Base-by-base conservation (phyloP, 2,888 invertebrate species). In the Eupithecia subumbrata region DNA sequence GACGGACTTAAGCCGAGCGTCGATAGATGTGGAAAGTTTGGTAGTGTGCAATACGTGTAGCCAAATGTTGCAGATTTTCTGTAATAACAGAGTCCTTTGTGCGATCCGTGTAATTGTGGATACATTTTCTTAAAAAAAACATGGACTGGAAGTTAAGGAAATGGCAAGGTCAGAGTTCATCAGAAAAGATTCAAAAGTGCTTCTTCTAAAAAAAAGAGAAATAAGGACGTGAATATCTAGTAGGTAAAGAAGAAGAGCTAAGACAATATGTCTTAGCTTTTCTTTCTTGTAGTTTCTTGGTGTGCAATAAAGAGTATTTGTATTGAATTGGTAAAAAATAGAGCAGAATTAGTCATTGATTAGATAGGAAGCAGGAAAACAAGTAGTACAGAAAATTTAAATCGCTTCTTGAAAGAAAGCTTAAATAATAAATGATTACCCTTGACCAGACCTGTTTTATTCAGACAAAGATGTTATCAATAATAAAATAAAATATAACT, bases 361-460 rank as follows among this genome's bases (percentile, higher is more conserved):
- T 25, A 60, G 25, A 14, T 60, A 60, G 12, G 60, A 3, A 60
- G 22, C 4, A 56, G n/a, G 11, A 22, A 60, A 25, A 60, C 25
- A 60, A 25, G 25, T 11, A 1, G 60, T 14, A 25, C 12, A 60
- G 22, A 60, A 60, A 60, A 60, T 22, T 56, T 11, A 25, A 60
- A 60, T 12, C 8, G 14, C 60, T 14, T 60, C 60, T 60, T 25
- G 7, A 40, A 25, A 25, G 12, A 67, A 64, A 69, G 69, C 56
- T 52, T 48, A 60, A 34, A 70, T 72, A 56, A 56, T 64, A 76
- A 74, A 79, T 79, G 74, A 64, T 89, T 91, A 90, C 90, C 91
- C 78, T 80, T 79, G 34, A 87, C 84, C 76, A 90, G 86, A 86
- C 88, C 90, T 90, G 87, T 82, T 73, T 74, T 79, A 76, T 77